Evolutionary conservation across 2,113 vertebrate species (phyloP).

Genomic region (Rhinoderma darwinii): DNA sequence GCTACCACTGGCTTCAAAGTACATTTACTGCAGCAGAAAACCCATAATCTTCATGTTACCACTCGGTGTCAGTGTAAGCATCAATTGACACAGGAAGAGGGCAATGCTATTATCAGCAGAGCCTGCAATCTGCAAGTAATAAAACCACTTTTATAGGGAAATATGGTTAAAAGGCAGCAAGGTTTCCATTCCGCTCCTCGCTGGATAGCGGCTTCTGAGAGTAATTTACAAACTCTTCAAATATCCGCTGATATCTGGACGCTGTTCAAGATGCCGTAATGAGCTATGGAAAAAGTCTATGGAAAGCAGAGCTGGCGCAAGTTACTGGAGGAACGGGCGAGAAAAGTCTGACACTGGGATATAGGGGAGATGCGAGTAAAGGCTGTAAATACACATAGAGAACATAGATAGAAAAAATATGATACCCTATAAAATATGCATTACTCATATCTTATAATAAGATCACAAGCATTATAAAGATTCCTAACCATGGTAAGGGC

Average conservation of each 20-base stretch:
- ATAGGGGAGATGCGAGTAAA: background rate
- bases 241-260: constrained; percentile 10
- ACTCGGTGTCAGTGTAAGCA: constrained; percentile 6
- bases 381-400: background rate
- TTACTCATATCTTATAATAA: no score
- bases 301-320: background rate
- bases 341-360: background rate
- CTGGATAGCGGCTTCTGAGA: constrained; percentile 16
- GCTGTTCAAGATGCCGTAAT: constrained; percentile 19
- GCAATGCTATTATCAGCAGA: constrained; percentile 37
- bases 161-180: background rate
- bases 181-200: constrained; percentile 32
- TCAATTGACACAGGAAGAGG: background rate
- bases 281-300: background rate
- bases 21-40: constrained; percentile 42
- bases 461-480: no score
- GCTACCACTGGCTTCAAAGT: constrained; percentile 41
- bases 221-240: background rate
- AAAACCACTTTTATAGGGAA: constrained; percentile 46
- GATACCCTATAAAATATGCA: no score
- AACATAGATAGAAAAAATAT: background rate
- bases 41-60: constrained; percentile 52
- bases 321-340: background rate
- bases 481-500: no score
- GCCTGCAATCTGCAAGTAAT: constrained; percentile 11